These are phyloP conservation scores for Latrodectus geometricus DNA, from an alignment of 1,140 invertebrate species.

Conservation along the genomic window DNA sequence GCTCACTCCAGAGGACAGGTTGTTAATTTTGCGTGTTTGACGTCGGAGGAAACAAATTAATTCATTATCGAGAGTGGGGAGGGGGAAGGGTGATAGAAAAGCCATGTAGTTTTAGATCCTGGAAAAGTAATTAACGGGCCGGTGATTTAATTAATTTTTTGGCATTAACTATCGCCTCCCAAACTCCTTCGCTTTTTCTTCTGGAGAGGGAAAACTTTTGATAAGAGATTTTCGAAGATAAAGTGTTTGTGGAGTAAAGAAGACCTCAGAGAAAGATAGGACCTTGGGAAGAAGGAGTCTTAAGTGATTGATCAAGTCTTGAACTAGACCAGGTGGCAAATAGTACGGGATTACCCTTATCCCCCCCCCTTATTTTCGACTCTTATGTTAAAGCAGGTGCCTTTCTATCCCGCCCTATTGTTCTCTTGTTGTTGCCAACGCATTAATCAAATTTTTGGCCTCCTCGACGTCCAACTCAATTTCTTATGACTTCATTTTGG, in stretches of 20 bases:
- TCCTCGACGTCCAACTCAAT: background rate
- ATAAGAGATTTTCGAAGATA: background rate
- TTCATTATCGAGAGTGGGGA: background rate
- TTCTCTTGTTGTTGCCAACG: background rate
- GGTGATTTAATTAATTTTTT: background rate
- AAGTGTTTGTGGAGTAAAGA: background rate
- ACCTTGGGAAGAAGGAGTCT: background rate
- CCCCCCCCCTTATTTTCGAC: background rate
- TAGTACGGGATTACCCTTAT: background rate
- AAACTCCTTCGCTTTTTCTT: background rate
- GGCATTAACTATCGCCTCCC: background rate
- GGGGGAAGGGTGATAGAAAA: background rate
- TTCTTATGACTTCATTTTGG: background rate
- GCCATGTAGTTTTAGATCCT: background rate
- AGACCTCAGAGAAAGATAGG: no score
- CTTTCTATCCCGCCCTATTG: no score
- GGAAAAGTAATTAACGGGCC: background rate
- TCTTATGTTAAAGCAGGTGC: background rate
- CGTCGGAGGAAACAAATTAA: background rate
- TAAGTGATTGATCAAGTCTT: background rate
- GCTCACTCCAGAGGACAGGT: no score
- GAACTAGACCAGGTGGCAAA: background rate
- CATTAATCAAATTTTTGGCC: background rate
- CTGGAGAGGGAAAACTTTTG: background rate
- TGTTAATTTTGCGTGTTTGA: no score